Evolutionary conservation across 2,113 vertebrate genomes (phyloP), one percentile per base, ranked within the genome.

Genomic region (Artemisiospiza belli): DNA sequence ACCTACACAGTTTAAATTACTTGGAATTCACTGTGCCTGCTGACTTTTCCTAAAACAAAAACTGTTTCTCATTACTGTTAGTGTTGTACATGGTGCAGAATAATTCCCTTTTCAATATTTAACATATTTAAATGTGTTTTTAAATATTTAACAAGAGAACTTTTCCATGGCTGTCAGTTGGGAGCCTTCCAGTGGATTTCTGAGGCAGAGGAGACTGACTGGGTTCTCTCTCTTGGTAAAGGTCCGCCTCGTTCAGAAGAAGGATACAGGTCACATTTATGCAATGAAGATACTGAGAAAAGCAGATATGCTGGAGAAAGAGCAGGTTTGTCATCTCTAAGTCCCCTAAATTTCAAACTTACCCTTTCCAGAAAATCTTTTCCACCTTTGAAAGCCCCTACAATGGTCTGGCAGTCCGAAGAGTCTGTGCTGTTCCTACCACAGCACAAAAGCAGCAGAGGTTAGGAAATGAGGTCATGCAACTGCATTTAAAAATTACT

Each of bases 271-370:
- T 17, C 99, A 99, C 97, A 99, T 99, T 97, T 99, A 99, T 69
- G 99, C 99, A 96, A 99, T 99, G 99, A 99, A 99, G 97, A 99
- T 99, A 92, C 72, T 99, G 67, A 98, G 99, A 52, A 99, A 99
- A 98, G 98, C 99, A 20, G 99, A 99, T 96, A 99, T 99, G 99
- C 97, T 99, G 92, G 99, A 99, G 92, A 99, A 99, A 74, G 99
- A 99, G 49, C 99, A 99, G 98, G 99, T 99, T 83, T 54, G 94
- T 76, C 39, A 44, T 49, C 39, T 76, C 6, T 14, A n/a, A 41
- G 4, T 16, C 21, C 39, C 33, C 22, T 83, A 28, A n/a, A 55
- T 74, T 62, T 75, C 41, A 35, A 52, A 55, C 4, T 63, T 75
- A 23, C 0, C 3, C 44, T 61, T 7, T 43, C 37, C 47, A 69